phyloP scores from a whole-genome alignment of 2,888 invertebrate species.

The Oligia strigilis region DNA sequence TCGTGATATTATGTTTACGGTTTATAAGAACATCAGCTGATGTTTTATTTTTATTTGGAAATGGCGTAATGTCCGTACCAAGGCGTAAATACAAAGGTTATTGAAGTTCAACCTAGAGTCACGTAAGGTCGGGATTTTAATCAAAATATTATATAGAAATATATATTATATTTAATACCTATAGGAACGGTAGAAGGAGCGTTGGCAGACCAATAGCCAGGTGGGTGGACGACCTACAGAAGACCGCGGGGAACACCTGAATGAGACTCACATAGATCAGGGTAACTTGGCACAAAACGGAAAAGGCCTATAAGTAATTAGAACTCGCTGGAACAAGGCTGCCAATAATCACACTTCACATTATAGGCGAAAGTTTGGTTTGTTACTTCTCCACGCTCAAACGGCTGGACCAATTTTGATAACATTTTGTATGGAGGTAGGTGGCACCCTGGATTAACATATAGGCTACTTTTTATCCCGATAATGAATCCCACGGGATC shows the following conservation, averaged over 20 bases:
- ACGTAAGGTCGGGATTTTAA: conserved; percentile 11
- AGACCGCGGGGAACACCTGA: neutral
- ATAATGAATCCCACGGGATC: no score
- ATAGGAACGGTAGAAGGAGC: neutral
- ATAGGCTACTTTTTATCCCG: no score
- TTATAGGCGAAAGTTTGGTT: no score
- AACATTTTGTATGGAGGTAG: no score
- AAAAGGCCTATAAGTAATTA: neutral
- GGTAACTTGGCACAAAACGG: neutral
- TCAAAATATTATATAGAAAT: neutral
- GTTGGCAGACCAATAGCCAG: neutral
- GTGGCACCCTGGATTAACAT: no score
- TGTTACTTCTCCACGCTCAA: no score
- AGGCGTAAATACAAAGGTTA: conserved; percentile 27
- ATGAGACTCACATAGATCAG: neutral
- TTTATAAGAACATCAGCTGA: conserved; percentile 28
- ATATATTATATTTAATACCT: neutral
- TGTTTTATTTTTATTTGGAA: conserved; percentile 52
- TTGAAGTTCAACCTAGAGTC: conserved; percentile 40
- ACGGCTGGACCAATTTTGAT: no score
- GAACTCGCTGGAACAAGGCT: neutral
- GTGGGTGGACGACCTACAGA: neutral
- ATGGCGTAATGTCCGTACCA: conserved; percentile 19
- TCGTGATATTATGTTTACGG: conserved; percentile 23
- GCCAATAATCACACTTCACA: neutral